Evolutionary conservation across 2,113 vertebrate genomes (phyloP).

Genomic region (Caretta caretta): DNA sequence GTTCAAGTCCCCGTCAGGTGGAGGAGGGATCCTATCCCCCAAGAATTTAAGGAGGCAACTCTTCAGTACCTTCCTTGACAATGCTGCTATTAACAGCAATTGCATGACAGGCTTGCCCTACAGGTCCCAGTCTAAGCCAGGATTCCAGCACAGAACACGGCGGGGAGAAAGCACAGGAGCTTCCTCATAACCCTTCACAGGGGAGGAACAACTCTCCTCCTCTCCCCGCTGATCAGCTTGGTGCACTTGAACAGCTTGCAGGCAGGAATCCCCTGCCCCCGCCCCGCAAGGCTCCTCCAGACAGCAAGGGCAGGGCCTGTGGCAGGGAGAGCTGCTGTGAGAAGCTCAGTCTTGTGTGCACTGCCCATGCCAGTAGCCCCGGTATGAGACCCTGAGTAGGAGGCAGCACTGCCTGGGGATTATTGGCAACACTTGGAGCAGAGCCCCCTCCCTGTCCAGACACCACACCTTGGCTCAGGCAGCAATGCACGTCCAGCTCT

Average conservation of each 20-base stretch:
- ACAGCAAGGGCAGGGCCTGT: accelerated
- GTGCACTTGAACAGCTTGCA: background rate
- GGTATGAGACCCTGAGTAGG: background rate
- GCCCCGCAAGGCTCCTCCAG: accelerated
- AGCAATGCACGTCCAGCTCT: background rate
- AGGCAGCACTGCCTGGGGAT: background rate
- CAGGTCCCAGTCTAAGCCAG: background rate
- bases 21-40: no score
- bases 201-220: background rate
- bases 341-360: accelerated
- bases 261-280: background rate
- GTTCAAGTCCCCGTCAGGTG: no score
- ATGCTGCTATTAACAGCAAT: background rate
- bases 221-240: accelerated
- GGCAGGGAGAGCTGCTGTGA: background rate
- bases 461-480: background rate
- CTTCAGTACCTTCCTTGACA: no score
- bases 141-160: background rate
- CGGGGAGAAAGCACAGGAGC: background rate
- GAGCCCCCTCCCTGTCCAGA: accelerated
- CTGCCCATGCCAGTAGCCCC: background rate
- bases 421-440: background rate
- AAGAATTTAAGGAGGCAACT: no score
- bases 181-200: background rate
- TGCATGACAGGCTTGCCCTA: background rate